Evolutionary conservation across 2,888 invertebrate species (phyloP).

Genomic region (Tiphia femorata): DNA sequence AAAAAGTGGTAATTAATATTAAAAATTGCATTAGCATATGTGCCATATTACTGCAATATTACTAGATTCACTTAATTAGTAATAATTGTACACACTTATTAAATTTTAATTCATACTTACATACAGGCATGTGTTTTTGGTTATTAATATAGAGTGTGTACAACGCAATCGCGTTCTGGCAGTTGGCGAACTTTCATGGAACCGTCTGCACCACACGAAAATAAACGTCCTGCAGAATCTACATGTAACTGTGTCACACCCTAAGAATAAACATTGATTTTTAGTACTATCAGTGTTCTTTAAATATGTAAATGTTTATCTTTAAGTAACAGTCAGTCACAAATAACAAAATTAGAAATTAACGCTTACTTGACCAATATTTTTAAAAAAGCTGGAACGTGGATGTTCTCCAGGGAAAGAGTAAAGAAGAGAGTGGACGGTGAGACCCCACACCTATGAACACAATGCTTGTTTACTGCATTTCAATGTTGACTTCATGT

Average conservation of each 20-base stretch:
- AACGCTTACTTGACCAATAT: slow-evolving; percentile 82
- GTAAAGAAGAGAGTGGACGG: slow-evolving; percentile 87
- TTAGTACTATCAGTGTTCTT: no score
- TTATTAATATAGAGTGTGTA: slow-evolving; percentile 72
- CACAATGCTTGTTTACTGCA: background rate
- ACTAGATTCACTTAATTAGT: background rate
- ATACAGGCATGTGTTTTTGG: no score
- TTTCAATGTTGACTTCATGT: background rate
- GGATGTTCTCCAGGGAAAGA: slow-evolving; percentile 96
- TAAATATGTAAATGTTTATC: no score
- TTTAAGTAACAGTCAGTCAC: no score
- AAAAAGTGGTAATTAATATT: no score
- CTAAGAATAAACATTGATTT: slow-evolving; percentile 36
- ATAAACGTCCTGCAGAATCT: slow-evolving; percentile 89
- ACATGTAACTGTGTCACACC: slow-evolving; percentile 96
- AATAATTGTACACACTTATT: slow-evolving; percentile 11
- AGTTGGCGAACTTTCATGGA: slow-evolving; percentile 97
- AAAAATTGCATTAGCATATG: no score
- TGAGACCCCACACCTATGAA: slow-evolving; percentile 90
- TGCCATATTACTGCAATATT: no score
- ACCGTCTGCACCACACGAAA: slow-evolving; percentile 99
- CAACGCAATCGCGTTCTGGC: slow-evolving; percentile 81
- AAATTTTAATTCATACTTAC: no score
- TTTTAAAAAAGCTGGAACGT: slow-evolving; percentile 96
- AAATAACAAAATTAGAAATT: background rate